Conservation (phyloP, 2,888 invertebrate genomes). For the Harpalus rubripes region DNA sequence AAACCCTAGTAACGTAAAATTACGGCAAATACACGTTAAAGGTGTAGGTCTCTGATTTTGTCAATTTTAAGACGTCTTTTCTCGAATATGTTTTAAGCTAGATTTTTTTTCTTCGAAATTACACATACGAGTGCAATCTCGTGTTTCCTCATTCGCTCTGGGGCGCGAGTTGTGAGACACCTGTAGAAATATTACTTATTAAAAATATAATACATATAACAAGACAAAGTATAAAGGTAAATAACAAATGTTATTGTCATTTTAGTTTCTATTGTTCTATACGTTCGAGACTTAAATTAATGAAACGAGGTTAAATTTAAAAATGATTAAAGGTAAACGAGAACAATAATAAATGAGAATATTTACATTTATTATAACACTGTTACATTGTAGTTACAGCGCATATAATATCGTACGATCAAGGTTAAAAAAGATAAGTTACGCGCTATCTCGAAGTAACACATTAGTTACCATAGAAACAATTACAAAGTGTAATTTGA, state of each 20-base stretch:
- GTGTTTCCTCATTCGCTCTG: too few species aligned
- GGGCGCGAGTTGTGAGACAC: too few species aligned
- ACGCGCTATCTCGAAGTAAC: conserved; percentile 40
- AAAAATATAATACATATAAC: neutral
- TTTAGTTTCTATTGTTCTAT: neutral
- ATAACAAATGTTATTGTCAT: neutral
- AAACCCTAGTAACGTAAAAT: too few species aligned
- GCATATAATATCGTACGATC: conserved; percentile 25
- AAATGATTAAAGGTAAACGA: conserved; percentile 10
- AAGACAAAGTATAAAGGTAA: neutral
- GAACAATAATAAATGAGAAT: conserved; percentile 14
- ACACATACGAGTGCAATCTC: too few species aligned
- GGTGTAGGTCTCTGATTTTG: too few species aligned
- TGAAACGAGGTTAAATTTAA: neutral
- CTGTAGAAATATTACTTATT: too few species aligned
- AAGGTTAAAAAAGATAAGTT: conserved; percentile 57
- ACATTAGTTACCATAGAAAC: conserved; percentile 50
- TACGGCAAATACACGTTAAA: too few species aligned
- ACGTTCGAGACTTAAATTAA: neutral
- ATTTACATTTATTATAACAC: conserved; percentile 17
- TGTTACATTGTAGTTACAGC: conserved; percentile 21
- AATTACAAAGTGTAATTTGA: conserved; percentile 51
- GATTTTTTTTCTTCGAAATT: too few species aligned
- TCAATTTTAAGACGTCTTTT: too few species aligned
- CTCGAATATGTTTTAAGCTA: too few species aligned